These are phyloP conservation scores for Rhadinocentrus ornatus DNA, from an alignment of 2,797 vertebrate genomes.

Conservation along the genomic window DNA sequence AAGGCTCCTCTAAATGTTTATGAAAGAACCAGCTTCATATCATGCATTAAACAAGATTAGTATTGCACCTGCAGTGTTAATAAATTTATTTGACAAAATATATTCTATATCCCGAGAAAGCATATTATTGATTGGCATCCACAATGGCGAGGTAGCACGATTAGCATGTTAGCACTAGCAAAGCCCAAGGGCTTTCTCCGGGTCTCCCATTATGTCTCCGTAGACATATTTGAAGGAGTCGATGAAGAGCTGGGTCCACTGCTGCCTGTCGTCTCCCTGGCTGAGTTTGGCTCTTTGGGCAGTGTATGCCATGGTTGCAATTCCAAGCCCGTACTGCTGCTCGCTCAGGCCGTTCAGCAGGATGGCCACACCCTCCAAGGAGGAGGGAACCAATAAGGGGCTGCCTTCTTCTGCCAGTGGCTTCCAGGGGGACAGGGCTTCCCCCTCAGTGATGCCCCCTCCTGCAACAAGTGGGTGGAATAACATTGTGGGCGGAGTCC, in stretches of 20 bases:
- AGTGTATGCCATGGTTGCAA: slow-evolving; percentile 97
- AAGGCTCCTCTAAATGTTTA: slow-evolving; percentile 21
- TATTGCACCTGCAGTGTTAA: slow-evolving; percentile 44
- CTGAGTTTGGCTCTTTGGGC: slow-evolving; percentile 97
- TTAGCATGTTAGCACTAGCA: slow-evolving; percentile 85
- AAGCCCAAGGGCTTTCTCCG: slow-evolving; percentile 86
- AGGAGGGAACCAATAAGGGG: slow-evolving; percentile 88
- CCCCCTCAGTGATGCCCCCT: slow-evolving; percentile 64
- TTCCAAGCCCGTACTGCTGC: slow-evolving; percentile 88
- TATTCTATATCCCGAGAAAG: slow-evolving; percentile 62
- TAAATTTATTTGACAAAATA: slow-evolving; percentile 33
- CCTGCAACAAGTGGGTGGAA: slow-evolving; percentile 80
- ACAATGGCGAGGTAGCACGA: slow-evolving; percentile 66
- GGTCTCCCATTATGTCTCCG: slow-evolving; percentile 92
- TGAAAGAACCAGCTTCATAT: slow-evolving; percentile 36
- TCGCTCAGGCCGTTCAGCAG: slow-evolving; percentile 90
- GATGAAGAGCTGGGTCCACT: slow-evolving; percentile 97
- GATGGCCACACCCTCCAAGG: slow-evolving; percentile 88
- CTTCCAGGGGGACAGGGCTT: slow-evolving; percentile 84
- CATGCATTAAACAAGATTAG: slow-evolving; percentile 57
- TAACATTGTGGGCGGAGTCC: slow-evolving; percentile 78
- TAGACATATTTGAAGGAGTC: slow-evolving; percentile 96
- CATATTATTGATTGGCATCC: slow-evolving; percentile 62
- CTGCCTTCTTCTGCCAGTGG: slow-evolving; percentile 87
- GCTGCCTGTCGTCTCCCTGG: slow-evolving; percentile 90